Evolutionary conservation across 2,113 vertebrate genomes (phyloP), one percentile per base, ranked within the genome.

Genomic region (Oryzias melastigma): DNA sequence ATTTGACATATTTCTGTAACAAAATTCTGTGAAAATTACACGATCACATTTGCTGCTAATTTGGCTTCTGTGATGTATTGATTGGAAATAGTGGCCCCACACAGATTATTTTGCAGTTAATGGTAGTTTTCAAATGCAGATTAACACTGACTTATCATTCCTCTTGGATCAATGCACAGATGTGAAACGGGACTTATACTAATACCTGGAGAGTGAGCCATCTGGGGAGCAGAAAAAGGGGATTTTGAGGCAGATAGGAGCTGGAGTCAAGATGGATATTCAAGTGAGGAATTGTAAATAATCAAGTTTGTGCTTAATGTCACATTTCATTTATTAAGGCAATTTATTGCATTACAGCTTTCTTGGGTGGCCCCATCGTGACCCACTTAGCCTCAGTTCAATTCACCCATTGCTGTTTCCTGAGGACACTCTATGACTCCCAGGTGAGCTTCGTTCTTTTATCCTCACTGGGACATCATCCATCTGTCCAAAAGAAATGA

Each of bases 101-200:
- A 58, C 74, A 84, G 76, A 82, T 80, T 78, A 77, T 65, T 86
- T 56, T 68, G 58, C 53, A 62, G 73, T 75, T 74, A 70, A 87
- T 84, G 62, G 75, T 71, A 65, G 56, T 75, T 81, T 75, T 84
- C 87, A 88, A 16, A 63, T 15, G 14, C 69, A 88, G 85, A 87
- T 88, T 85, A 88, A 88, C 84, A 83, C 75, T 79, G 75, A 73
- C 57, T 63, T 72, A 50, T 47, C 54, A 40, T 81, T 82, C 53
- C 69, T 74, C 57, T 59, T 66, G 68, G 73, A 73, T 75, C 72
- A 65, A 62, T 72, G 47, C 85, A 69, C 77, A 84, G 82, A 84
- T 84, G 77, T 80, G 75, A 77, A 79, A 42, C 52, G 48, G 76
- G 81, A 83, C 40, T 85, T 87, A 80, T 52, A 75, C 76, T 88